Evolutionary conservation across 2,888 invertebrate species (phyloP).

Genomic region (Leucophora obtusa): DNA sequence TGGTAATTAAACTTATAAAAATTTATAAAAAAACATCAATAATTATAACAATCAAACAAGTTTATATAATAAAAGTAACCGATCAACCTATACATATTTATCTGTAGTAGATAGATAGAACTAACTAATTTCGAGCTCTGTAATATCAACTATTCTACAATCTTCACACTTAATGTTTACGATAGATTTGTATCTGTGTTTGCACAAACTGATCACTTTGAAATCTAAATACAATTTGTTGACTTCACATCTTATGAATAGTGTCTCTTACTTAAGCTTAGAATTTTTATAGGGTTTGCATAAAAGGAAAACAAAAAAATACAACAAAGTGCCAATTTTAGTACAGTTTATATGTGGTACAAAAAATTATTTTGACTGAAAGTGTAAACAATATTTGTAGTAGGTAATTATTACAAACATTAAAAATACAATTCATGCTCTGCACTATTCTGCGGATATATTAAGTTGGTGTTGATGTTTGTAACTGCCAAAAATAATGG

Average conservation of each 20-base stretch:
- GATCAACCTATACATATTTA: background rate
- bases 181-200: slow-evolving; percentile 25
- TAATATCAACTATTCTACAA: slow-evolving; percentile 17
- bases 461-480: too few relatives aligned
- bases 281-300: background rate
- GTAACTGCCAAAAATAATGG: too few relatives aligned
- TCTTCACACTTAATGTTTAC: slow-evolving; percentile 30
- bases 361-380: too few relatives aligned
- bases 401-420: too few relatives aligned
- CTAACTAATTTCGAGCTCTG: slow-evolving; percentile 12
- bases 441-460: too few relatives aligned
- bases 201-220: background rate
- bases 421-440: too few relatives aligned
- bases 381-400: too few relatives aligned
- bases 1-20: slow-evolving; percentile 17
- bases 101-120: background rate
- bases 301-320: too few relatives aligned
- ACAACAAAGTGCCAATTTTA: too few relatives aligned
- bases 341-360: too few relatives aligned
- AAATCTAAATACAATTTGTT: background rate
- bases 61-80: background rate
- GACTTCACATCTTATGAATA: background rate
- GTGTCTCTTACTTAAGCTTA: background rate
- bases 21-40: slow-evolving; percentile 5
- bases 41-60: background rate